Conservation (phyloP, 2,113 vertebrate genomes). For the Prunella himalayana region DNA sequence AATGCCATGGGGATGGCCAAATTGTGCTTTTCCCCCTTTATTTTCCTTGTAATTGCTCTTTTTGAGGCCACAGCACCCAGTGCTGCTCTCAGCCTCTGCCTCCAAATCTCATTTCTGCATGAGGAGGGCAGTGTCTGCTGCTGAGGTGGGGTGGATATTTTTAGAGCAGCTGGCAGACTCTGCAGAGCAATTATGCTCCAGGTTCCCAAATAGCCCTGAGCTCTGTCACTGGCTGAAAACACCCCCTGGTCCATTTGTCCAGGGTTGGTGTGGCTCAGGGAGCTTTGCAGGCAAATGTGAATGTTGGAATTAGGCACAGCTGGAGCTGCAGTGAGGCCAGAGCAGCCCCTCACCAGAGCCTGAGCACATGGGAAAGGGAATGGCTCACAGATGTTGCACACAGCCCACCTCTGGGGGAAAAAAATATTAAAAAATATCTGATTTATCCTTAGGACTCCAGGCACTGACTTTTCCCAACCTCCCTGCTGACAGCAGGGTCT, state of each 20-base stretch:
- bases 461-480: neutral
- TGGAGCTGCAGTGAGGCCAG: neutral
- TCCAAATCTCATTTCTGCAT: neutral
- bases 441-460: neutral
- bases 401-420: neutral
- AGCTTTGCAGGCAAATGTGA: neutral
- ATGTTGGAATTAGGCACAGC: neutral
- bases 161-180: conserved; percentile 33
- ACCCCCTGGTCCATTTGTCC: rapidly evolving
- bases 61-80: neutral
- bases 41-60: neutral
- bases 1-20: neutral
- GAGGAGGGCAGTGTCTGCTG: neutral
- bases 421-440: neutral
- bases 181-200: neutral
- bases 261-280: neutral
- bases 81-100: neutral
- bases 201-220: conserved; percentile 2
- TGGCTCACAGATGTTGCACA: conserved; percentile 30
- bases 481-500: rapidly evolving
- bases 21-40: neutral
- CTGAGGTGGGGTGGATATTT: conserved; percentile 20
- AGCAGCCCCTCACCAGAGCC: neutral
- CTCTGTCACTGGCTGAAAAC: neutral
- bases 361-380: neutral